A percentile compares a stretch with the other conserved stretches of the same genome.
phyloP scores from a whole-genome alignment of 2,888 invertebrate species.

The Autographa pulchrina region DNA sequence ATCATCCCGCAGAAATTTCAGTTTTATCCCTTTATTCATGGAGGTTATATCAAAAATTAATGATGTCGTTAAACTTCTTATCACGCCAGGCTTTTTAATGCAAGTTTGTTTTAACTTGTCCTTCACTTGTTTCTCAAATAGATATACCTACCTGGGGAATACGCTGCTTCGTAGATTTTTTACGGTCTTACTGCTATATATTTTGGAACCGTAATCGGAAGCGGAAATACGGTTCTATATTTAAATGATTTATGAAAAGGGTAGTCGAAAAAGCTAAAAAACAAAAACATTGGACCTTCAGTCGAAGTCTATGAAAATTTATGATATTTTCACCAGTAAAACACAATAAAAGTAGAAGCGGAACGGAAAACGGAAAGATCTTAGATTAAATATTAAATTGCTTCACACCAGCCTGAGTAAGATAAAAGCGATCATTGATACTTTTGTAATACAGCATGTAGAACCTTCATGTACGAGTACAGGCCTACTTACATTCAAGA shows the following conservation, averaged over 20 bases:
- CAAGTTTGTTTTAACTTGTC: slow-evolving; percentile 25
- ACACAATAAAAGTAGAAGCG: no score
- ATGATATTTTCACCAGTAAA: background rate
- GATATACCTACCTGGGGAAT: background rate
- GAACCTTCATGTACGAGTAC: no score
- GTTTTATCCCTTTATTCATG: slow-evolving; percentile 64
- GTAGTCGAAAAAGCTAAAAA: background rate
- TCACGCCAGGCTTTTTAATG: slow-evolving; percentile 42
- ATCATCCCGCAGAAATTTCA: slow-evolving; percentile 51
- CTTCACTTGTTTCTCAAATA: slow-evolving; percentile 18
- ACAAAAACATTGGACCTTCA: background rate
- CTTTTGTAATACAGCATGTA: background rate
- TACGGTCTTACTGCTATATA: background rate
- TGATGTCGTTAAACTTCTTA: slow-evolving; percentile 55
- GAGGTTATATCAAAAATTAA: slow-evolving; percentile 64
- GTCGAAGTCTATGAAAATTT: background rate
- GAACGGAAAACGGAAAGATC: no score
- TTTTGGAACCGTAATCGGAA: background rate
- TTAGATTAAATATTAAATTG: no score
- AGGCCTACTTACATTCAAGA: background rate
- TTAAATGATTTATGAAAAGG: background rate
- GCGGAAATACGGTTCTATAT: background rate
- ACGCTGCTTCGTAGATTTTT: background rate
- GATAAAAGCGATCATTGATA: background rate
- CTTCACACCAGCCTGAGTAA: background rate